Evolutionary conservation across 1,140 invertebrate genomes (phyloP).

Genomic region (Eubasilissa regina): DNA sequence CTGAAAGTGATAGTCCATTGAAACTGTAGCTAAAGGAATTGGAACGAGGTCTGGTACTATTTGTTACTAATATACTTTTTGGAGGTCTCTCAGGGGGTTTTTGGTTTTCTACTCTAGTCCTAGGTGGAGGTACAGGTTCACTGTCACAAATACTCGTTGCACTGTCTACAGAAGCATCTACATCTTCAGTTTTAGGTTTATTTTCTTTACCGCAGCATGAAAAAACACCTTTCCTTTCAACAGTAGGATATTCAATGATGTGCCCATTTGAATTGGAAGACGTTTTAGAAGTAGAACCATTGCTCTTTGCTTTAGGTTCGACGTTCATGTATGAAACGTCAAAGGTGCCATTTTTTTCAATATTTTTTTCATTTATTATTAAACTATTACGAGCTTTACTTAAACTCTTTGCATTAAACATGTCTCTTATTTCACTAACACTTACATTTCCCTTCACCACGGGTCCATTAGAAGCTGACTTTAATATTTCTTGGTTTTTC

Average conservation of each 20-base stretch:
- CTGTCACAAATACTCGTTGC: constrained; percentile 65
- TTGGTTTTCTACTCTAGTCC: constrained; percentile 71
- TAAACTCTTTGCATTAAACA: constrained; percentile 70
- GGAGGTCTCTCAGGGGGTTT: constrained; percentile 75
- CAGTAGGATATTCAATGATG: constrained; percentile 78
- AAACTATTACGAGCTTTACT: constrained; percentile 71
- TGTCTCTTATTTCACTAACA: constrained; percentile 71
- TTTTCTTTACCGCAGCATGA: constrained; percentile 78
- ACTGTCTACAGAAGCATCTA: constrained; percentile 55
- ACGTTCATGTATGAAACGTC: constrained; percentile 63
- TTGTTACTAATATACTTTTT: constrained; percentile 70
- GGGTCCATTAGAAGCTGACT: constrained; percentile 65
- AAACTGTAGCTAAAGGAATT: constrained; percentile 71
- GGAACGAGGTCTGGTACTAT: constrained; percentile 72
- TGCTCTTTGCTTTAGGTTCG: constrained; percentile 69
- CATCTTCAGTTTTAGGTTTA: constrained; percentile 67
- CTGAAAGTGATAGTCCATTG: constrained; percentile 67
- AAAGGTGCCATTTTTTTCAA: constrained; percentile 54
- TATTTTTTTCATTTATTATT: constrained; percentile 69
- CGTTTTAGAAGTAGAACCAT: constrained; percentile 65
- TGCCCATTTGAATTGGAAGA: constrained; percentile 66
- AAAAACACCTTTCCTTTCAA: constrained; percentile 79
- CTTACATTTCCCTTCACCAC: constrained; percentile 70
- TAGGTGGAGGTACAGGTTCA: constrained; percentile 73
- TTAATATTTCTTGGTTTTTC: constrained; percentile 61